Evolutionary conservation across 2,113 vertebrate genomes (phyloP).

Genomic region (Scomber colias): DNA sequence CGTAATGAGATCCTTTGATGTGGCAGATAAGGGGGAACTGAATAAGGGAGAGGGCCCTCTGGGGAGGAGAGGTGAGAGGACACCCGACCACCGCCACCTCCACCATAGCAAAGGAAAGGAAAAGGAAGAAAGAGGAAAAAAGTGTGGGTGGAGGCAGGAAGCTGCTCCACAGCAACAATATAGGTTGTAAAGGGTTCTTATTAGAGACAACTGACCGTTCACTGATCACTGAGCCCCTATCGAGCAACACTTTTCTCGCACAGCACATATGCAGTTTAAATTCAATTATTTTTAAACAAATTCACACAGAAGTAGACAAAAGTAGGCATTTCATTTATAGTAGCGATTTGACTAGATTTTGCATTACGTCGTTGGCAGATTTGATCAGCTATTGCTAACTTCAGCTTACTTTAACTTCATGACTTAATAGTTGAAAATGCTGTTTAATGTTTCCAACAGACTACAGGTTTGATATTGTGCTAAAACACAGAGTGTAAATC

Average conservation of each 20-base stretch:
- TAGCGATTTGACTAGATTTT: background rate
- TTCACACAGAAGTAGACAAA: background rate
- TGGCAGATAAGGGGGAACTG: slow-evolving; percentile 81
- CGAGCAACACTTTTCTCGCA: background rate
- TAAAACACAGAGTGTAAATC: too few species aligned
- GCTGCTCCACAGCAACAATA: slow-evolving; percentile 25
- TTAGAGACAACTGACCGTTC: slow-evolving; percentile 29
- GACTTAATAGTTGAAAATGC: too few species aligned
- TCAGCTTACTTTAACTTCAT: too few species aligned
- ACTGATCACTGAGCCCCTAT: slow-evolving; percentile 19
- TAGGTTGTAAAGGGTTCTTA: slow-evolving; percentile 32
- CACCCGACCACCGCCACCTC: slow-evolving; percentile 51
- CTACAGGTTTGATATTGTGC: too few species aligned
- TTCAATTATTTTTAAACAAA: background rate
- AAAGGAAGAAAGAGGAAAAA: slow-evolving; percentile 48
- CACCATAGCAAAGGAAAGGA: slow-evolving; percentile 47
- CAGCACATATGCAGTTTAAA: background rate
- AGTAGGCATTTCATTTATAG: background rate
- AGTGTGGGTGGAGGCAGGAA: slow-evolving; percentile 57
- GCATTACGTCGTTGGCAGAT: too few species aligned
- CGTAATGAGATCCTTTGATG: slow-evolving; percentile 87
- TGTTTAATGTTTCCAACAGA: too few species aligned
- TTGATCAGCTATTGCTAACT: too few species aligned
- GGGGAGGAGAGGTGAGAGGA: slow-evolving; percentile 73
- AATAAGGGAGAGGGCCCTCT: slow-evolving; percentile 70